Base-by-base conservation (phyloP, 2,888 invertebrate genomes). In the Oxystoma pomonae region DNA sequence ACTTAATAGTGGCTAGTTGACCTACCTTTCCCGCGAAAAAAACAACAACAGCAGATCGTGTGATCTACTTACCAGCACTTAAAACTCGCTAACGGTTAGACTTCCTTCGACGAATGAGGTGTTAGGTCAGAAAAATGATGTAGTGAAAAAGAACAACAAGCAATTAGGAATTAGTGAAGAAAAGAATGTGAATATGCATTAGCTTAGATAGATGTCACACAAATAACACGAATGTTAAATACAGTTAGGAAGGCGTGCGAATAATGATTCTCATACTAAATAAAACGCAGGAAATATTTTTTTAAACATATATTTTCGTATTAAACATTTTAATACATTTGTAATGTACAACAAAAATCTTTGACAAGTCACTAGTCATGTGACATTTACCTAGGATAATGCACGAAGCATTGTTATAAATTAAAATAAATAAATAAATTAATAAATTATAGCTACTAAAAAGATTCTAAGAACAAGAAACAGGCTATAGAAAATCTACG, bases 381-480 rank as follows among this genome's bases (percentile, higher is more conserved):
- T 79, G 80, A 80, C 80, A 80, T 80, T 75, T 80, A 80, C 80
- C 80, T 79, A 79, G 80, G 75, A 71, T 74, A 78, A 78, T 78
- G 78, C 79, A 72, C 67, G 66, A 70, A 73, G 76, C 74, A 74
- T 74, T 71, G 63, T 20, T 66, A 67, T 69, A 70, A 72, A 71
- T 71, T 72, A 72, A 71, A 70, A 68, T 66, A 67, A 69, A 69
- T 70, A 72, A 75, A 71, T 75, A 73, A 84, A 84, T 83, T 83
- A 83, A 84, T 83, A 84, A 84, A 83, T 84, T 79, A 84, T 73
- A 72, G 72, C 65, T 72, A 72, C 67, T 71, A 62, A 65, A 65
- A 66, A 83, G 83, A 82, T 82, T 35, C 12, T 81, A 83, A 81
- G 61, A 59, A 63, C 61, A 56, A 57, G 62, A 58, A n/a, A n/a